Conservation (phyloP, 2,888 invertebrate genomes). For the Ariolimax columbianus region DNA sequence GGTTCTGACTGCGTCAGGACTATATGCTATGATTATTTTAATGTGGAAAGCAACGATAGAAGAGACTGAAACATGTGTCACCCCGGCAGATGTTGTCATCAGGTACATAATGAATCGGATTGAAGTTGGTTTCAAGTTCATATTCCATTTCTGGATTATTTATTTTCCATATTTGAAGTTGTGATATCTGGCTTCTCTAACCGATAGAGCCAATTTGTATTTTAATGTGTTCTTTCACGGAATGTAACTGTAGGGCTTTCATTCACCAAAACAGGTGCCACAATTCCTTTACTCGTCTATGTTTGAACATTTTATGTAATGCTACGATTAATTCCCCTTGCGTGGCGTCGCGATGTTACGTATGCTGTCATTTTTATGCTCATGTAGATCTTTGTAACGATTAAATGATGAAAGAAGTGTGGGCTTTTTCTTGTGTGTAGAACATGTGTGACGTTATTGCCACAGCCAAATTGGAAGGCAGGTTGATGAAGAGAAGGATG, state of each 20-base stretch:
- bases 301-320: constrained; percentile 1
- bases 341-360: not conserved
- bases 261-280: not conserved
- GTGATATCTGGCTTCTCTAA: not conserved
- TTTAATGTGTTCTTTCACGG: not conserved
- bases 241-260: constrained; percentile 23
- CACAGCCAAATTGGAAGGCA: not conserved
- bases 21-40: not conserved
- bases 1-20: not conserved
- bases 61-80: not conserved
- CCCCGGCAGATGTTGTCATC: not conserved
- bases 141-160: constrained; percentile 9
- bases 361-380: not conserved
- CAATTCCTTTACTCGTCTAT: not conserved
- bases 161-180: constrained; percentile 17
- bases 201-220: not conserved
- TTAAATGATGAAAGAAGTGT: not conserved
- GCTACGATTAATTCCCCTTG: not conserved
- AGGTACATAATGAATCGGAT: not conserved
- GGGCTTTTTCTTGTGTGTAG: too few relatives aligned
- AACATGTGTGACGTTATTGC: not conserved
- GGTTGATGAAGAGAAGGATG: not conserved
- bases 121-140: constrained; percentile 8
- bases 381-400: not conserved
- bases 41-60: not conserved